Evolutionary conservation across 2,797 vertebrate genomes (phyloP), one percentile per base, ranked within the genome.

Genomic region (Sitta carolinensis): DNA sequence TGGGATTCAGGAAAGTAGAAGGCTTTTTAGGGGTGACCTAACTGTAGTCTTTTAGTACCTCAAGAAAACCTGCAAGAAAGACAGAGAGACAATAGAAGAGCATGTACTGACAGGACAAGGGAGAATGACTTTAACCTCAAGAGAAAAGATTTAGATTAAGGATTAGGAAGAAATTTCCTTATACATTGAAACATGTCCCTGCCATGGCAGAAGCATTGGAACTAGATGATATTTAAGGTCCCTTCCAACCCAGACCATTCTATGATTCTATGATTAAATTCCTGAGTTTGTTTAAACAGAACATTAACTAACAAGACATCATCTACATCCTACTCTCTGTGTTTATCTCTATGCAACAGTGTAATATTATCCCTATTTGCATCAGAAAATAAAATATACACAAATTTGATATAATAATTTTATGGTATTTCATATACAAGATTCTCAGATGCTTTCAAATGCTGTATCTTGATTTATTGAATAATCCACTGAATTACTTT

Each of bases 241-340:
- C 5, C 23, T 62, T 69, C 11, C 16, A 75, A 55, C 11, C 2
- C 22, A 68, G 55, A 25, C 5, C 13, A 54, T 42, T 58, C 25
- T 29, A 11, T 72, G 34, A 54, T 22, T 74, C 30, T 40, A 23
- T 54, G 12, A 29, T 50, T 4, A 82, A 75, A 83, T 73, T 69
- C 8, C n/a, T 32, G 3, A 75, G 22, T 74, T 91, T 84, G 4
- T 19, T 74, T 77, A n/a, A 76, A 61, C 8, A 42, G 10, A 70
- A 3, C 1, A 54, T 54, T 73, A 82, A 22, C 6, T 50, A 75
- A 51, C 7, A 79, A 76, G 7, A 26, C 18, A 64, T 42, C 11
- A n/a, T 27, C 27, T 47, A 38, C 6, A 36, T 1, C 22, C 16
- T 81, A 51, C 13, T 52, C 0, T 0, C 7, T 38, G 6, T 67